Evolutionary conservation across 1,140 invertebrate species (phyloP).

Genomic region (Meloidogyne hapla): DNA sequence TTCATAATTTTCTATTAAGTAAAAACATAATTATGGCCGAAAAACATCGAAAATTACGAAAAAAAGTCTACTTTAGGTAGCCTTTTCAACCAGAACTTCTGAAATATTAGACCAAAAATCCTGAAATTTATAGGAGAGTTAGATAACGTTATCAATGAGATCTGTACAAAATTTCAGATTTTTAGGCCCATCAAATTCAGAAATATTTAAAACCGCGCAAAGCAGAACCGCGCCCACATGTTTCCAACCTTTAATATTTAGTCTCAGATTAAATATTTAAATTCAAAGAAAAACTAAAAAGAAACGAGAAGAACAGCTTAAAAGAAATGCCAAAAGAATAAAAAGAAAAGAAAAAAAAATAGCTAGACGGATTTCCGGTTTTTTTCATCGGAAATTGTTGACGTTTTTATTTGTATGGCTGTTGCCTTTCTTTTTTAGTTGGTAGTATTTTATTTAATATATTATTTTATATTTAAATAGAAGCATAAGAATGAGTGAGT

Average conservation of each 20-base stretch:
- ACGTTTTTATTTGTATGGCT: not conserved
- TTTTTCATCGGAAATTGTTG: not conserved
- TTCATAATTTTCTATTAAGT: not conserved
- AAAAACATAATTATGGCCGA: not conserved
- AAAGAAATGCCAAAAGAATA: not conserved
- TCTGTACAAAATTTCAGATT: not conserved
- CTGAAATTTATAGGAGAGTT: not conserved
- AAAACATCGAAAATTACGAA: not conserved
- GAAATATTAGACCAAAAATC: not conserved
- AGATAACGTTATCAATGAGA: not conserved
- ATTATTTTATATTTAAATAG: too few species aligned
- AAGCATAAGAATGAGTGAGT: too few species aligned
- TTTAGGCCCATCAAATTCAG: not conserved
- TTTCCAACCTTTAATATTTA: not conserved
- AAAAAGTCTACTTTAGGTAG: not conserved
- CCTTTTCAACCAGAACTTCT: not conserved
- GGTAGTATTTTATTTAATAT: too few species aligned
- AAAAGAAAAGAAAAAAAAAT: not conserved
- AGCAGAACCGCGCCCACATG: not conserved
- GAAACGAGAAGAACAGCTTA: not conserved
- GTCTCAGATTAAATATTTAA: not conserved
- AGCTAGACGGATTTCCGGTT: not conserved
- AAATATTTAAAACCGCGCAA: not conserved
- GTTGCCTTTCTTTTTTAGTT: too few species aligned
- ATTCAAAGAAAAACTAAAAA: not conserved